phyloP scores from a whole-genome alignment of 2,888 invertebrate genomes.

The Stenichneumon culpator region DNA sequence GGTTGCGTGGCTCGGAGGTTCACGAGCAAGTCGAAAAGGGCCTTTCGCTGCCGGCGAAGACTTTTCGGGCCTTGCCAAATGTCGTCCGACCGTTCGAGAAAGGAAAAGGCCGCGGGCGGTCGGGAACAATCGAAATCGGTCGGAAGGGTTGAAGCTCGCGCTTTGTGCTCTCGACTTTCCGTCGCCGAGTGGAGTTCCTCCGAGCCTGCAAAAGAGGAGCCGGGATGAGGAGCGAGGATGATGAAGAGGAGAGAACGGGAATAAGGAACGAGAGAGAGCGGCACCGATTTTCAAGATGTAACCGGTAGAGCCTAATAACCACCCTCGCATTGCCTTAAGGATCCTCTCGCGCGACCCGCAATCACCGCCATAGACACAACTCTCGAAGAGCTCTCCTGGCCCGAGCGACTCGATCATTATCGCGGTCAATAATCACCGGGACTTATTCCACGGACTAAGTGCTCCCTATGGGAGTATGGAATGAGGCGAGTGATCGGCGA shows the following conservation, averaged over 20 bases:
- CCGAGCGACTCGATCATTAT: constrained; percentile 83
- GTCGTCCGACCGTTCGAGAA: constrained; percentile 42
- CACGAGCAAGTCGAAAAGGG: constrained; percentile 29
- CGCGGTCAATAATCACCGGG: constrained; percentile 84
- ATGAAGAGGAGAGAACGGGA: background rate
- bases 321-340: constrained; percentile 84
- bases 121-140: constrained; percentile 53
- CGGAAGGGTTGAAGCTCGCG: constrained; percentile 59
- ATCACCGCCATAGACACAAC: constrained; percentile 84
- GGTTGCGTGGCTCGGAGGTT: constrained; percentile 3
- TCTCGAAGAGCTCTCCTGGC: constrained; percentile 67
- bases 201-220: constrained; percentile 2
- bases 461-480: constrained; percentile 76
- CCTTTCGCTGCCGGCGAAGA: constrained; percentile 18
- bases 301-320: constrained; percentile 83
- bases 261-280: constrained; percentile 38
- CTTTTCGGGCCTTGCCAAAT: constrained; percentile 54
- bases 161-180: constrained; percentile 50
- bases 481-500: constrained; percentile 54
- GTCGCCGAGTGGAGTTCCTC: background rate
- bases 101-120: constrained; percentile 55
- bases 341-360: constrained; percentile 80
- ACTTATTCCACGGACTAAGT: constrained; percentile 81
- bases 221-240: background rate
- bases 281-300: constrained; percentile 75